Evolutionary conservation across 2,797 vertebrate species (phyloP), one percentile per base, ranked within the genome.

Genomic region (Danionella dracula): DNA sequence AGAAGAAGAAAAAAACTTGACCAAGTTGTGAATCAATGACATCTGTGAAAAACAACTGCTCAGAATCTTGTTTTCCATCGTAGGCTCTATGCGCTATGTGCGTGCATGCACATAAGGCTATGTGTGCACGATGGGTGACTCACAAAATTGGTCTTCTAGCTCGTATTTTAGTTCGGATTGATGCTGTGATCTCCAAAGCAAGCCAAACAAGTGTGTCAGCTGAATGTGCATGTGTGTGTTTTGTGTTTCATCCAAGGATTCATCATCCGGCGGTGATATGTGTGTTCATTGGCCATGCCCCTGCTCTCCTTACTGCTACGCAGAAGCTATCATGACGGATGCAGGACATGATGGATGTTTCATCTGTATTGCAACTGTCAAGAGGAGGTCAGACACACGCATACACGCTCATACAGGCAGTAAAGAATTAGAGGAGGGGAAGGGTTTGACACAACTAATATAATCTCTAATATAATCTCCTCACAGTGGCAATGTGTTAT

Each of bases 111-210:
- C n/a, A n/a, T n/a, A n/a, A n/a, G n/a, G n/a, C n/a, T 55, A 42
- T 48, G 35, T 64, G 60, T 27, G 9, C n/a, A 8, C 21, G 8
- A 19, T 54, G 45, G 72, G 49, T 74, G 40, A 62, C 42, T 65
- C 57, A 31, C 46, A 5, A 34, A 29, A 29, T 53, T 68, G 71
- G 56, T 50, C 53, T 19, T 12, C 57, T 44, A 32, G 8, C n/a
- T 77, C 71, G 77, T 56, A 81, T 82, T 77, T 54, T 1, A 15
- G 60, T n/a, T n/a, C n/a, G n/a, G n/a, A n/a, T n/a, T n/a, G n/a
- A n/a, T n/a, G n/a, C n/a, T n/a, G n/a, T n/a, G 66, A 75, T 69
- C 80, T 82, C 76, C 66, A 71, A 83, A 73, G 1, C n/a, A 15
- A 61, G 71, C 32, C 31, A 48, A 69, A 40, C 64, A 57, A 76